Percentiles rank a stretch among this genome's conserved stretches.
Conservation (phyloP, 92 coral and sea anemone species). For the Chrysogorgia sp. region DNA sequence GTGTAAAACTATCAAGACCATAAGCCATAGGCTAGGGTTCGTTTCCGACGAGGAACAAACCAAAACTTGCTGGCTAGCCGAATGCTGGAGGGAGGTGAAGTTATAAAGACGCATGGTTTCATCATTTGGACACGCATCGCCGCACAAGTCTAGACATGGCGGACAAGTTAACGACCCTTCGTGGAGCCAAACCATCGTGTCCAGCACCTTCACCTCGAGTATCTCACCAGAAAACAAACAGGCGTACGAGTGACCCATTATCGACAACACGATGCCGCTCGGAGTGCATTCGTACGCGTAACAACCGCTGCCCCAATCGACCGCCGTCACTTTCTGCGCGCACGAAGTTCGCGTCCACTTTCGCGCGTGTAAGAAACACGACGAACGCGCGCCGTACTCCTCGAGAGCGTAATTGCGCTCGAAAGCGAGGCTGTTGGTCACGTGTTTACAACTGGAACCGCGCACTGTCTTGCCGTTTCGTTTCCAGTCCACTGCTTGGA, state of each 20-base stretch:
- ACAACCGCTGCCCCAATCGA: conserved; percentile 96
- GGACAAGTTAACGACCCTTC: conserved; percentile 81
- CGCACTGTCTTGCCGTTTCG: conserved; percentile 61
- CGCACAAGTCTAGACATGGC: conserved; percentile 74
- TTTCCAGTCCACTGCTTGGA: conserved; percentile 86
- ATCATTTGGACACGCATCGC: conserved; percentile 60
- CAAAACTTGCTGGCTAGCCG: conserved; percentile 8
- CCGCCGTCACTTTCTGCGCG: conserved; percentile 66
- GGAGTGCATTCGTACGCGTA: conserved; percentile 67
- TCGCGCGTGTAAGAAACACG: conserved; percentile 75
- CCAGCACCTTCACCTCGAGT: conserved; percentile 59
- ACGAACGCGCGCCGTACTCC: conserved; percentile 59
- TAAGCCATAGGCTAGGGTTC: neutral
- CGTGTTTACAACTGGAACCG: conserved; percentile 71
- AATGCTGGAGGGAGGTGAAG: neutral
- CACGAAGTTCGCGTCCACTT: conserved; percentile 74
- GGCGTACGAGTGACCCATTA: conserved; percentile 67
- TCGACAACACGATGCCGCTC: conserved; percentile 66
- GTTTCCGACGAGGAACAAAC: conserved; percentile 14
- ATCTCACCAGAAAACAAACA: conserved; percentile 78
- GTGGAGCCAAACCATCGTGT: conserved; percentile 56
- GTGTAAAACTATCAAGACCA: neutral
- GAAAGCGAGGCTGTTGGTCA: conserved; percentile 49
- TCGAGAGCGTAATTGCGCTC: conserved; percentile 77
- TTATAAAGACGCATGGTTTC: neutral